These are phyloP conservation scores for Cherax destructor DNA, from an alignment of 1,140 invertebrate species.

Conservation along the genomic window DNA sequence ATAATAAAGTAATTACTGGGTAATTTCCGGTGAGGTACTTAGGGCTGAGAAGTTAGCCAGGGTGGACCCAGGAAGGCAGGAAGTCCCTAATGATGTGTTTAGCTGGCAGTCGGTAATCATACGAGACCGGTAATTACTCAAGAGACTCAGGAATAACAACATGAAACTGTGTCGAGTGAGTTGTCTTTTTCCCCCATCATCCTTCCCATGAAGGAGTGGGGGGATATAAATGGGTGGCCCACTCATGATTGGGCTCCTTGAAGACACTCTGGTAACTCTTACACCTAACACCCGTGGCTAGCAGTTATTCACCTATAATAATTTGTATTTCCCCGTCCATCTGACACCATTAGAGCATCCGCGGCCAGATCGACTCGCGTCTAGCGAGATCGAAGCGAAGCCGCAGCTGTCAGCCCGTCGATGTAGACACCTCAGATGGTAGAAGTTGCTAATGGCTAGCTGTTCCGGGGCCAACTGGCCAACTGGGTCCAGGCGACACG, in stretches of 20 bases:
- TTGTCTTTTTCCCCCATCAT: neutral
- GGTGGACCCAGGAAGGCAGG: neutral
- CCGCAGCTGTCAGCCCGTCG: neutral
- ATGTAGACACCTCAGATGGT: neutral
- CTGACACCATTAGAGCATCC: neutral
- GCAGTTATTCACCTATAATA: neutral
- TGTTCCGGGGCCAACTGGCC: too few relatives aligned
- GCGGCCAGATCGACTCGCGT: neutral
- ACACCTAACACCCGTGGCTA: neutral
- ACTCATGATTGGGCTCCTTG: too few relatives aligned
- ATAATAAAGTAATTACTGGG: too few relatives aligned
- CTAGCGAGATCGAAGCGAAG: neutral
- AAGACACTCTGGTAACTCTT: too few relatives aligned
- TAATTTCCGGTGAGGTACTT: too few relatives aligned
- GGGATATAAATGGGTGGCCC: too few relatives aligned
- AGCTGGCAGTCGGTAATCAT: neutral
- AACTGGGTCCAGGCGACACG: too few relatives aligned
- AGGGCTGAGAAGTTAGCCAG: too few relatives aligned
- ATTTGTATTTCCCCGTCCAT: neutral
- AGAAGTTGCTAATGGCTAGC: neutral
- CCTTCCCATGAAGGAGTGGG: too few relatives aligned
- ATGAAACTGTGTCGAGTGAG: neutral
- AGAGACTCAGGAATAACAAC: neutral
- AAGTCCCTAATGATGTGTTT: neutral
- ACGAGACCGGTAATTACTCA: neutral